Percentiles rank a stretch among this genome's conserved stretches.
Evolutionary conservation across 1,140 invertebrate genomes (phyloP).

Genomic region (Dryas iulia): DNA sequence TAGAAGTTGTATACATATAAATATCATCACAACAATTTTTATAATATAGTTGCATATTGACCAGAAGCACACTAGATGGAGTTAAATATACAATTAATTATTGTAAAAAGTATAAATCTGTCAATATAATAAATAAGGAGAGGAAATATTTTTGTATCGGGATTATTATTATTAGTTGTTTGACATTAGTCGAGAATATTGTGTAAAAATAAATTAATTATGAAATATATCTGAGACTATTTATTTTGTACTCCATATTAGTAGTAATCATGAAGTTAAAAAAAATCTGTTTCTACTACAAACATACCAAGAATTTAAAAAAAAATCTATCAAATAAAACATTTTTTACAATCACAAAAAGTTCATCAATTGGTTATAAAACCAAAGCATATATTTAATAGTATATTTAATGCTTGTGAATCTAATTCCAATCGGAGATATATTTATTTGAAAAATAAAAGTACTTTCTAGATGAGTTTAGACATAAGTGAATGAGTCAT

Average conservation of each 20-base stretch:
- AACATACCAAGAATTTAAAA: no score
- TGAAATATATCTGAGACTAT: slow-evolving; percentile 24
- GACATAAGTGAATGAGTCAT: no score
- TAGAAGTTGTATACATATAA: neutral
- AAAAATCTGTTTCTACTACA: no score
- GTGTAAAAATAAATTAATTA: slow-evolving; percentile 64
- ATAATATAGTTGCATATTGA: slow-evolving; percentile 34
- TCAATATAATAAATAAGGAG: slow-evolving; percentile 72
- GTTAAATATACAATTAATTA: slow-evolving; percentile 46
- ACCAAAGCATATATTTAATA: no score
- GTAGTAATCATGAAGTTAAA: no score
- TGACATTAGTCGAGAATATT: slow-evolving; percentile 71
- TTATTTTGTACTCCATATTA: slow-evolving; percentile 16
- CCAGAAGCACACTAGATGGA: slow-evolving; percentile 44
- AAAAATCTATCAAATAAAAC: no score
- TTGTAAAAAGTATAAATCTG: slow-evolving; percentile 67
- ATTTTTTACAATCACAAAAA: no score
- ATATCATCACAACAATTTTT: slow-evolving; percentile 53
- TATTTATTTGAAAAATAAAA: no score
- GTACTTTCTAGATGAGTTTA: no score
- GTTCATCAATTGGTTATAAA: no score
- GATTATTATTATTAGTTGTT: slow-evolving; percentile 70
- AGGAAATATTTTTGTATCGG: slow-evolving; percentile 79
- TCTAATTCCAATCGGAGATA: no score
- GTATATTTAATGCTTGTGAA: no score